phyloP scores from a whole-genome alignment of 2,113 vertebrate species.

The Ornithorhynchus anatinus region DNA sequence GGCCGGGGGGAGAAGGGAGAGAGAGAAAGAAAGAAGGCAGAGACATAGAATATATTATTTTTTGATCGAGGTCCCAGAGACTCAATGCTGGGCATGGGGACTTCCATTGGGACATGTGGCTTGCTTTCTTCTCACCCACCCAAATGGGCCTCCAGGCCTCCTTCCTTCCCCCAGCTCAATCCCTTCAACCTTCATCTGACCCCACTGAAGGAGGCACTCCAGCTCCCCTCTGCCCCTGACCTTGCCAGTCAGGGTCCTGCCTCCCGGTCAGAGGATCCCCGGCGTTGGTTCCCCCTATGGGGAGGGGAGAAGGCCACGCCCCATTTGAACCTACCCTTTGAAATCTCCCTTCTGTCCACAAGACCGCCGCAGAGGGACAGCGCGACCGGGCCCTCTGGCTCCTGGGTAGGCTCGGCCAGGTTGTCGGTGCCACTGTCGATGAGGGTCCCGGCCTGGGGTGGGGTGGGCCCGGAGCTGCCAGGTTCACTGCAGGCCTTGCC shows the following conservation, averaged over 20 bases:
- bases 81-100: neutral
- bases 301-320: neutral
- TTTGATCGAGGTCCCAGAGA: neutral
- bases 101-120: neutral
- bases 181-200: too few species aligned
- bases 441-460: constrained; percentile 59
- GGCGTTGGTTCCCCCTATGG: neutral
- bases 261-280: neutral
- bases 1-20: neutral
- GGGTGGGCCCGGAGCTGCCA: constrained; percentile 56
- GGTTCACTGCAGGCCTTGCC: constrained; percentile 60
- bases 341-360: constrained; percentile 77
- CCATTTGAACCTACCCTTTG: constrained; percentile 68
- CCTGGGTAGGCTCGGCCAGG: constrained; percentile 61
- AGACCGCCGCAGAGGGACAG: constrained; percentile 89
- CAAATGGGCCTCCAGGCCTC: neutral
- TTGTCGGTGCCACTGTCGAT: constrained; percentile 66
- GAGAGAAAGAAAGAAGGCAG: neutral
- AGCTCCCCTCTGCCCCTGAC: neutral
- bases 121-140: neutral
- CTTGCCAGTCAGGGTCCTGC: neutral
- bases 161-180: neutral
- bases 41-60: neutral
- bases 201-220: too few species aligned
- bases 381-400: constrained; percentile 63